Base-by-base conservation (phyloP, 2,888 invertebrate species). In the Euplexia lucipara region DNA sequence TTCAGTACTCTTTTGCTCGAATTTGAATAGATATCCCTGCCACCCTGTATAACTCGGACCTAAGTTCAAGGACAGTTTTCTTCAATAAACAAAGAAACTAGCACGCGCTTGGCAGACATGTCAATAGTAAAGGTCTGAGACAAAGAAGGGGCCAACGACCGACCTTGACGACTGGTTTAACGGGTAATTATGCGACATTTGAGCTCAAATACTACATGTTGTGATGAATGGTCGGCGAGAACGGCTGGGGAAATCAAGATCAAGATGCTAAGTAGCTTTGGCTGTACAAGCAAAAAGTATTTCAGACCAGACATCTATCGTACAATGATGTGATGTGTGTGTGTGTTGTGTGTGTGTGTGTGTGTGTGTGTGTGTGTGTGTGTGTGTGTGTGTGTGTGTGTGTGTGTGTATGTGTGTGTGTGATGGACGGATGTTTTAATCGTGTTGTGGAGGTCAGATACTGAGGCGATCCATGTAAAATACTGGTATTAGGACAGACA, bases 61-160 rank as follows among this genome's bases (percentile, higher is more conserved):
- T 48, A 42, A 75, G 42, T 37, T 54, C 48, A 47, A 51, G 59
- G 44, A 47, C 34, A 16, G 32, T 22, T 37, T 52, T 44, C 37
- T 51, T 47, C 16, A 18, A 22, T 14, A 34, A 74, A 70, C 39
- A 69, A 68, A 68, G 59, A 18, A 71, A 53, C 56, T 47, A 61
- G 56, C 41, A 42, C 72, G 76, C 37, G 44, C 22, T 44, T 32
- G 45, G 26, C 37, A 45, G 52, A 60, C 53, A 66, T 72, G 65
- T 54, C 35, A 52, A 60, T 51, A 67, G 78, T 26, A 26, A 54
- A 66, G 75, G 41, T 78, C 18, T 48, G 54, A 67, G 64, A 76
- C 75, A 76, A 76, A 79, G 76, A 30, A 47, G 48, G 35, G 75
- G 70, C 75, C 76, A 22, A 8, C 51, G 79, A 60, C 75, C 75